Base-by-base conservation (phyloP, 2,888 invertebrate species). In the Tinea semifulvella region DNA sequence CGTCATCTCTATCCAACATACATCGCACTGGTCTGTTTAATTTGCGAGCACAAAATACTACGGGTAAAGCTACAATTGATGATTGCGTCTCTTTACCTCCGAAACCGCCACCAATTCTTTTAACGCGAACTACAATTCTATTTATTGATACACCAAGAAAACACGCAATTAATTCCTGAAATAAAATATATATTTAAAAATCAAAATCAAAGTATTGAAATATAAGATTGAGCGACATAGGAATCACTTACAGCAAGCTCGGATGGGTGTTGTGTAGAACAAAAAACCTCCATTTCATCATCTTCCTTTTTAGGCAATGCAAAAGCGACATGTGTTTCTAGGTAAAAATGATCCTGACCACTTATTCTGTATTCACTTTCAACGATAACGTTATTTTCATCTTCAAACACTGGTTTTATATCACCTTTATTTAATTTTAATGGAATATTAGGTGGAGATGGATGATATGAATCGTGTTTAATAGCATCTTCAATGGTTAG, bases 321-420 rank as follows among this genome's bases (percentile, higher is more conserved):
- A 16, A 88, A 56, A 2, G 81, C 61, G 1, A 80, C 81, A 36
- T 88, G 84, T 0, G 94, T 91, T 66, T 95, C 95, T 53, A 95
- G 68, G 65, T 95, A 95, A 62, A 95, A 94, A 60, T 95, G 95
- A 56, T 95, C 94, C 65, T 95, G 94, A 0, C 90, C 92, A 4
- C 91, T 91, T 52, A 89, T 86, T 42, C 85, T 74, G 8, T 47
- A 44, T 8, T 87, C 86, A 1, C 91, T 91, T 60, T 88, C 86
- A 11, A 91, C 54, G 7, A 88, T 54, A 7, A 88, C 63, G 58
- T 87, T 83, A 11, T 88, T 85, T 2, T 88, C 84, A 43, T 75
- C 68, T 7, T 67, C 56, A 45, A 92, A 85, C 0, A 81, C 88
- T 47, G 68, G 61, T 0, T 85, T 85, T 2, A 85, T 65, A 58